Conservation (phyloP, 2,888 invertebrate genomes). For the Caenorhabditis sp. region DNA sequence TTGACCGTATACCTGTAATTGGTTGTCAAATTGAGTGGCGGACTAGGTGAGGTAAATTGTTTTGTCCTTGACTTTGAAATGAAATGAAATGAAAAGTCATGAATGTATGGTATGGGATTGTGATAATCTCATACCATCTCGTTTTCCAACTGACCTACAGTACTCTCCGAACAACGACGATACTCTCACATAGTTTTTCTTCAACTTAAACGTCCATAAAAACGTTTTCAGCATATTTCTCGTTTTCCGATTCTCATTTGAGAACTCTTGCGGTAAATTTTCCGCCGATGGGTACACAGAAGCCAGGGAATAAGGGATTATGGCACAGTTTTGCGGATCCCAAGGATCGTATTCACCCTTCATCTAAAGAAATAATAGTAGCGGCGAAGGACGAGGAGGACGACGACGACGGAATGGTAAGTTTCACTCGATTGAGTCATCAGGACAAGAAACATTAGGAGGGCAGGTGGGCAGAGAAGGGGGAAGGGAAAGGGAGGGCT, state of each 20-base stretch:
- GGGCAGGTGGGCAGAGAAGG: no score
- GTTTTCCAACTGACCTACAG: constrained; percentile 65
- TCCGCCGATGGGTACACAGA: constrained; percentile 32
- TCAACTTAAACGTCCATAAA: constrained; percentile 65
- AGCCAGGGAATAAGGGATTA: constrained; percentile 52
- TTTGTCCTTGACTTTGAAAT: constrained; percentile 41
- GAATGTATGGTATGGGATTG: constrained; percentile 44
- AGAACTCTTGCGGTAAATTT: constrained; percentile 61
- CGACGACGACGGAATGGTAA: constrained; percentile 39
- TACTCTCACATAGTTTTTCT: constrained; percentile 68
- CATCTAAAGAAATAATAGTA: constrained; percentile 34
- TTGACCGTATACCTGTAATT: constrained; percentile 88
- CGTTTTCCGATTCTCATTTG: constrained; percentile 42
- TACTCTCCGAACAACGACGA: constrained; percentile 71
- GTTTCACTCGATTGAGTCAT: constrained; percentile 41
- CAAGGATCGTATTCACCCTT: constrained; percentile 51
- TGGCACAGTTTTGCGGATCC: constrained; percentile 35
- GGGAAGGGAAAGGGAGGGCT: constrained; percentile 20
- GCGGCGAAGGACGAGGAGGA: constrained; percentile 1
- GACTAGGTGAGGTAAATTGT: neutral
- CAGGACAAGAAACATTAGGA: neutral
- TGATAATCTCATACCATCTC: constrained; percentile 30
- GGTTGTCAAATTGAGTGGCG: neutral
- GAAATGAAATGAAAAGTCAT: no score
- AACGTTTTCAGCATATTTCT: constrained; percentile 50